Base-by-base conservation (phyloP, 2,888 invertebrate species). In the Cataglyphis rosenhaueri region DNA sequence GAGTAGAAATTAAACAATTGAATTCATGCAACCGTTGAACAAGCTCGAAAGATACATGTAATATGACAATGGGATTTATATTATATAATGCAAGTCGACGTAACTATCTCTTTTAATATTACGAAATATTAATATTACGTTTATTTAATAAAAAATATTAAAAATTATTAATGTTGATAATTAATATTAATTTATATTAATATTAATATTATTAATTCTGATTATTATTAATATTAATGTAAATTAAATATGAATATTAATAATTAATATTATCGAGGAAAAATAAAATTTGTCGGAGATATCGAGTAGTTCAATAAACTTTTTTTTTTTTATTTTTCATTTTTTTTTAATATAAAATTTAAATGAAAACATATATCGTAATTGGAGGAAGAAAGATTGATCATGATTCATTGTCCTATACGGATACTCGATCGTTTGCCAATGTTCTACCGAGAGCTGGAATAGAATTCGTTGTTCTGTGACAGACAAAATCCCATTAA, bases 401-500 rank as follows among this genome's bases (percentile, higher is more conserved):
- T 79, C 59, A 18, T 61, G 78, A 61, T 44, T 79, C 59, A 70
- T 79, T 35, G 70, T 70, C 21, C 59, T 59, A 12, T n/a, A 59
- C 59, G 21, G 68, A 52, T 25, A 44, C 78, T 68, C 78, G 59
- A 79, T 70, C 41, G 59, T 18, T 12, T 59, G 48, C 18, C 78
- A 79, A 59, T 79, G 59, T 61, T 79, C 78, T 68, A 57, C 70
- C 35, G 59, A 79, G 78, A 68, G 78, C 29, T 21, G 21, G 32
- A 70, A 70, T 70, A 79, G 78, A n/a, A 70, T 70, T 70, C 70
- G 78, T 59, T 44, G 68, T 59, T 55, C 44, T 59, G 78, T 59
- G 78, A 79, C 78, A 48, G 38, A 68, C 59, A 57, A 66, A 79
- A 83, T 83, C 78, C 81, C 44, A 81, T 75, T 84, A 81, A 81